Conservation (phyloP, 37 sponge, comb jelly and placozoan genomes). For the Diacarnus erythraeanus region DNA sequence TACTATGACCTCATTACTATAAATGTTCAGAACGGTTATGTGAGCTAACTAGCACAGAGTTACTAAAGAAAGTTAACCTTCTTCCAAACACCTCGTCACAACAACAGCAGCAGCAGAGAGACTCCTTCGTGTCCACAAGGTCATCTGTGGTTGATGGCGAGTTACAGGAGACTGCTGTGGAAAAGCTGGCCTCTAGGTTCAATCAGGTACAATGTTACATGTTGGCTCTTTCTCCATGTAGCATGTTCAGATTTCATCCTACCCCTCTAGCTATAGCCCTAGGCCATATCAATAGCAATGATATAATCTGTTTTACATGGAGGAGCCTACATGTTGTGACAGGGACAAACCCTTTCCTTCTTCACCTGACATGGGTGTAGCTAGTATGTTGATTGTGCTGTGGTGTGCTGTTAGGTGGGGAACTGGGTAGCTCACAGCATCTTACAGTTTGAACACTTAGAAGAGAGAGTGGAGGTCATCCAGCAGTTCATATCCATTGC, state of each 20-base stretch:
- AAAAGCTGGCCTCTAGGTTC: slow-evolving; percentile 74
- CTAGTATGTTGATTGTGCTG: background rate
- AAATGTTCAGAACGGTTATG: slow-evolving; percentile 42
- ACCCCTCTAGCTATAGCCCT: background rate
- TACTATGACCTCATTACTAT: background rate
- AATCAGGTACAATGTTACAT: slow-evolving; percentile 60
- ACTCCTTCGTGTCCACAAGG: background rate
- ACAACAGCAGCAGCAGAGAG: background rate
- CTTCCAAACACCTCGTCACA: slow-evolving; percentile 31
- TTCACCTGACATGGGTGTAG: background rate
- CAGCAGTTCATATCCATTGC: slow-evolving; percentile 67
- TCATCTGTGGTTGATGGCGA: background rate
- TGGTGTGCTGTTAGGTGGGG: slow-evolving; percentile 66
- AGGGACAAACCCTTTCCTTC: background rate
- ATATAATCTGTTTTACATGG: too few species aligned
- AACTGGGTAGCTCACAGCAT: slow-evolving; percentile 75
- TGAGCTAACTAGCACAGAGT: slow-evolving; percentile 43
- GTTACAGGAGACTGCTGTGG: slow-evolving; percentile 47
- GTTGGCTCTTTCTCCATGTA: too few species aligned
- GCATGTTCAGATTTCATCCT: too few species aligned
- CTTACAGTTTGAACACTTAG: slow-evolving; percentile 51
- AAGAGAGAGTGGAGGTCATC: slow-evolving; percentile 66
- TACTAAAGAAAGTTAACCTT: slow-evolving; percentile 61
- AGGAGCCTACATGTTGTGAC: too few species aligned
- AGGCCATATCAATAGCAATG: background rate